Evolutionary conservation across 37 sponge, comb jelly and placozoan genomes (phyloP).

Genomic region (Dysidea cf. avara): DNA sequence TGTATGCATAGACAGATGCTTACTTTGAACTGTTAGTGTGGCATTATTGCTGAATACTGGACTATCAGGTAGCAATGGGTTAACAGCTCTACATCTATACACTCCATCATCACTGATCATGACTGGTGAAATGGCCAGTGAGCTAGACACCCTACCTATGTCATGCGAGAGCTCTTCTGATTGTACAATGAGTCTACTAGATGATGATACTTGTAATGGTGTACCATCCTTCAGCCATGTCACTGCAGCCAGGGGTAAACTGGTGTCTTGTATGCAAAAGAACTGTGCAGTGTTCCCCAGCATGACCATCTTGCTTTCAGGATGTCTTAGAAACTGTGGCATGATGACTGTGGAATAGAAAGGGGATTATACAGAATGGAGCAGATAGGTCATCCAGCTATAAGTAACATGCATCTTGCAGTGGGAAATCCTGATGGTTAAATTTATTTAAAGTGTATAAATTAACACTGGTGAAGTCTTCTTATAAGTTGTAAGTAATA

Average conservation of each 20-base stretch:
- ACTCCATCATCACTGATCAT: conserved; percentile 25
- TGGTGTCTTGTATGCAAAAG: conserved; percentile 65
- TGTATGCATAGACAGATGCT: background rate
- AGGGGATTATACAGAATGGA: too few species aligned
- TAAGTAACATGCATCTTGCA: too few species aligned
- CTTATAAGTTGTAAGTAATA: too few species aligned
- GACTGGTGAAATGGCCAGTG: conserved; percentile 22
- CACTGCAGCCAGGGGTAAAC: conserved; percentile 59
- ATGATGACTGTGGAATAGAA: conserved; percentile 19
- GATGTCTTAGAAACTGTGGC: conserved; percentile 22
- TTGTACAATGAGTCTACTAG: conserved; percentile 12
- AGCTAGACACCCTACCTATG: conserved; percentile 47
- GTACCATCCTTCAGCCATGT: conserved; percentile 37
- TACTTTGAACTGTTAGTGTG: conserved; percentile 45
- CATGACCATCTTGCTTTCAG: conserved; percentile 37
- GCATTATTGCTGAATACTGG: conserved; percentile 36
- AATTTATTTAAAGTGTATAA: too few species aligned
- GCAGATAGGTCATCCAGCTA: too few species aligned
- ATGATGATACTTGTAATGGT: background rate
- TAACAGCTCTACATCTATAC: conserved; percentile 44
- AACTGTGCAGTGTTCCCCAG: conserved; percentile 22
- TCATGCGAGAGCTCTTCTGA: conserved; percentile 8
- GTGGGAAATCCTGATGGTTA: too few species aligned
- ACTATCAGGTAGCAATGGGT: conserved; percentile 30
- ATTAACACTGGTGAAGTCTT: too few species aligned